These are phyloP conservation scores for Tetrao urogallus DNA, from an alignment of 2,113 vertebrate genomes.

Conservation along the genomic window DNA sequence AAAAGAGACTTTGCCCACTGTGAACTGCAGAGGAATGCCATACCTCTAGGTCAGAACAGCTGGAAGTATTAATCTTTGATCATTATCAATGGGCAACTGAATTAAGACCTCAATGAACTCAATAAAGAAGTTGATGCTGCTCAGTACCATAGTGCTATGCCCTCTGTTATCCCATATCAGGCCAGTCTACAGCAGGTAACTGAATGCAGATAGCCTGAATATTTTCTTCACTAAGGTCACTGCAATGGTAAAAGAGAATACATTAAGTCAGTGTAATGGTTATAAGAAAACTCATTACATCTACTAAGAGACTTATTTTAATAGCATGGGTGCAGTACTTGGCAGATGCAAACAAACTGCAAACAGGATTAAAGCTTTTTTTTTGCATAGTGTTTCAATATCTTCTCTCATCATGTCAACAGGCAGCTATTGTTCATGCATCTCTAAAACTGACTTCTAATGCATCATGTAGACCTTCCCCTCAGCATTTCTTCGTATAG, in stretches of 20 bases:
- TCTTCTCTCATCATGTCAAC: not conserved
- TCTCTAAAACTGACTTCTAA: not conserved
- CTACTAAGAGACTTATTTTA: not conserved
- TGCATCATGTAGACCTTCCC: not conserved
- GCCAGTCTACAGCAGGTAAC: not conserved
- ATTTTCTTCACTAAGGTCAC: not conserved
- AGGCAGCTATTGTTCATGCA: not conserved
- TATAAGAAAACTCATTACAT: not conserved
- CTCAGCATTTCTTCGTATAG: not conserved
- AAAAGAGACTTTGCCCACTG: not conserved
- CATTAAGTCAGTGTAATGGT: not conserved
- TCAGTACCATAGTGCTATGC: not conserved
- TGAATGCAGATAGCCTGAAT: not conserved
- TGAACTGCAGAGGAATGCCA: not conserved
- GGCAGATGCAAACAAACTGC: not conserved
- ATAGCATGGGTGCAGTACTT: not conserved
- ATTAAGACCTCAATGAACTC: not conserved
- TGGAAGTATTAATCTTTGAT: constrained; percentile 22
- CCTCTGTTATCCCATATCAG: not conserved
- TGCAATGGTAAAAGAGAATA: not conserved
- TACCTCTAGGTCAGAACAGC: constrained; percentile 11
- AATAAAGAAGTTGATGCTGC: not conserved
- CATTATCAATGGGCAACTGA: not conserved
- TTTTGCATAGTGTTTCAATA: not conserved
- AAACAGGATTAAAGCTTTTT: not conserved